Base-by-base conservation (phyloP, 1,140 invertebrate genomes). In the Drosophila prosaltans region DNA sequence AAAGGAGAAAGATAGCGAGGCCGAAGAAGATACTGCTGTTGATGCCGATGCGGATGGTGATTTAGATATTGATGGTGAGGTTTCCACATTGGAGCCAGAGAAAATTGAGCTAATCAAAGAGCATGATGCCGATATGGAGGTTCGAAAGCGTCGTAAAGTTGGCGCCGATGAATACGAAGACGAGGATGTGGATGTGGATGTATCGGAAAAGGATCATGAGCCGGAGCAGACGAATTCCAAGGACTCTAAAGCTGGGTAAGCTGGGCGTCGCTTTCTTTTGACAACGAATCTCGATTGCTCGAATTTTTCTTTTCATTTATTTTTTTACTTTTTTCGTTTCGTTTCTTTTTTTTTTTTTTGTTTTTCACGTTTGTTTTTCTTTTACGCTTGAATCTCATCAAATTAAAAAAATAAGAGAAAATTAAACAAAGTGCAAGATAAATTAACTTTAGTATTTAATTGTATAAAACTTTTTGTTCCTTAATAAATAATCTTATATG, bases 1-100 rank as follows among this genome's bases (percentile, higher is more conserved):
- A 92, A 95, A 95, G 92, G 95, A 96, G 16, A 96, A 96, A 80
- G 94, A 95, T 75, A 96, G 95, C 1, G 96, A 96, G 86, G 94
- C 94, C 9, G 89, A 82, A n/a, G 91, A 91, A 32, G 71, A 80
- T 54, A 90, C 91, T 16, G 84, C 82, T 32, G 83, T 83, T 61
- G 91, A 86, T 72, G 82, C 54, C 0, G 83, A 81, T 54, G 72
- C 67, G 0, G 85, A 80, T 65, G 91, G 76, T 4, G 67, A 78
- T 57, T 90, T 84, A 45, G 80, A 91, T 60, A 79, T 69, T 24
- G 92, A 89, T 32, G 64, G 67, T 0, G 72, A 71, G 36, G 65
- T 76, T 28, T 74, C 83, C 51, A 71, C 75, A 2, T 62, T 92
- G 9, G 88, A 91, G 51, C 85, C 90, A 2, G 88, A 92, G 48